Evolutionary conservation across 2,797 vertebrate genomes (phyloP), one percentile per base, ranked within the genome.

Genomic region (Mionectes olivaceus): DNA sequence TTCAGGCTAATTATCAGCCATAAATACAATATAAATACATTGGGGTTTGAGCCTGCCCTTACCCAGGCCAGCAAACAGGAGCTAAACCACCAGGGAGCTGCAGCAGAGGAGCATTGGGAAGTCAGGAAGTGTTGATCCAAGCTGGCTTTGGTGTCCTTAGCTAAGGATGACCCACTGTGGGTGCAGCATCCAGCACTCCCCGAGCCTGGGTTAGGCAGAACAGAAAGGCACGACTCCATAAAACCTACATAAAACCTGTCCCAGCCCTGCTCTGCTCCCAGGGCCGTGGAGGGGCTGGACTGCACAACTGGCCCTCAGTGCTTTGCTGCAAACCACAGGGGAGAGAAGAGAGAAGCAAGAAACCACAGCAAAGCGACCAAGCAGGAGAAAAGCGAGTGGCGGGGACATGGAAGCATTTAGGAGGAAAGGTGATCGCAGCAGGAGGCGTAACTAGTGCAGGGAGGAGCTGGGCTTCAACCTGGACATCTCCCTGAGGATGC

Each of bases 11-110:
- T 87, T 32, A 18, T 27, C 56, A 68, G 81, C 71, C 78, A 93
- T 89, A 95, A 93, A 93, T 95, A 88, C 4, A 75, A 19, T 69
- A 87, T 95, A 94, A 95, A 93, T 89, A 97, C 21, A 8, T 78
- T 78, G 75, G 71, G 22, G 85, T 90, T 85, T 65, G 71, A 77
- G 57, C 10, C 2, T 56, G 27, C 83, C 91, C 60, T 74, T 68
- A 53, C 9, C 74, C 83, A 89, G 53, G 55, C 61, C 83, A 92
- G 93, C 77, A 78, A 35, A 23, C 32, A 61, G 71, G 76, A 91
- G 41, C 74, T 64, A 2, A 89, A 83, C 27, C 32, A 64, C 68
- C 47, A 16, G 0, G 8, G 69, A 93, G 59, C 87, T 84, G 71
- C 67, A 37, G 70, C 32, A 84, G 46, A 83, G 63, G 47, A 60